phyloP scores from a whole-genome alignment of 2,113 vertebrate species.

The Recurvirostra avosetta region DNA sequence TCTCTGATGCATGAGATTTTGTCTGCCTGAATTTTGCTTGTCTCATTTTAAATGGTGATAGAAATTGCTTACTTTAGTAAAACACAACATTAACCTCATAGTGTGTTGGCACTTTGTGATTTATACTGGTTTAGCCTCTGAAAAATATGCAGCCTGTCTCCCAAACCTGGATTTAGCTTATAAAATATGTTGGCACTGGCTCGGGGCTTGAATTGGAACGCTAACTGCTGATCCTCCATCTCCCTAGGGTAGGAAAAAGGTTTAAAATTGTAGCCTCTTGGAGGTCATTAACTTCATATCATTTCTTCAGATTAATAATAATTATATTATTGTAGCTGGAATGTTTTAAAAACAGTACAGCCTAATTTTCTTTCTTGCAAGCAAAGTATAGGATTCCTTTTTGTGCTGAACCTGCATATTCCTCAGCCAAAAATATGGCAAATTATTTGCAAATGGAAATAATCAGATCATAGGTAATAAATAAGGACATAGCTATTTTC shows the following conservation, averaged over 20 bases:
- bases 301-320: constrained; percentile 24
- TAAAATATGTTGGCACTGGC: constrained; percentile 35
- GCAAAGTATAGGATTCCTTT: background rate
- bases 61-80: constrained; percentile 67
- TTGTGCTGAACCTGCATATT: constrained; percentile 4
- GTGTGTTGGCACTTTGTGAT: constrained; percentile 49
- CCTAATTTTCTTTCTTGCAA: background rate
- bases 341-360: background rate
- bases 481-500: background rate
- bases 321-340: constrained; percentile 8
- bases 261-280: background rate
- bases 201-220: background rate
- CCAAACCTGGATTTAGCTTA: constrained; percentile 46
- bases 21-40: constrained; percentile 50
- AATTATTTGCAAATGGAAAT: constrained; percentile 21
- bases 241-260: background rate
- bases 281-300: constrained; percentile 8
- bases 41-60: constrained; percentile 60
- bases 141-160: constrained; percentile 46
- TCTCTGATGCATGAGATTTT: constrained; percentile 42
- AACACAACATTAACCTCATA: constrained; percentile 62
- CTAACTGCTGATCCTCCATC: background rate
- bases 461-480: background rate
- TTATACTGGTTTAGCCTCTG: constrained; percentile 50
- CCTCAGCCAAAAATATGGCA: background rate